Evolutionary conservation across 2,113 vertebrate species (phyloP), one percentile per base, ranked within the genome.

Genomic region (Anarrhichthys ocellatus): DNA sequence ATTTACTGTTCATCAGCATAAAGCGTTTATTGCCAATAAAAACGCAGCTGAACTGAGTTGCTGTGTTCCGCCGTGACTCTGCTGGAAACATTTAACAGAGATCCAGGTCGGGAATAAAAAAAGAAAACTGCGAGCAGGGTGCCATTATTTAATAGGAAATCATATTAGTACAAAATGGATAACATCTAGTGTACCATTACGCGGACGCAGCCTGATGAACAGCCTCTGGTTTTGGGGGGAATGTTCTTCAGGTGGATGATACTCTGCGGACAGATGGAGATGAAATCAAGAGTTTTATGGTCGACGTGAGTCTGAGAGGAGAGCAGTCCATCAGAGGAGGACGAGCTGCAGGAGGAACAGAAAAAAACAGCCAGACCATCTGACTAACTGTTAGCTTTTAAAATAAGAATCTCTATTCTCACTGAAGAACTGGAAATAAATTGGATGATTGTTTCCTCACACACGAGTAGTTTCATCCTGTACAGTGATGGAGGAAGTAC

Each of bases 231-330:
- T 79, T 54, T 72, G 9, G 36, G 48, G 48, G 38, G 34, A 79
- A 79, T 56, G 78, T 75, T 76, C 71, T 69, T 58, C 38, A 85
- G 81, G 76, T 74, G 69, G 78, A 73, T 36, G 70, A 58, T 22
- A 9, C 78, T 67, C 78, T 11, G 87, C 70, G 81, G 92, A 61
- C 78, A 50, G 88, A 88, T 91, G 86, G 86, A 89, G 73, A 90
- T 78, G 54, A 87, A 83, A 89, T 92, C 76, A 89, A 89, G 62
- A 82, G 67, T 87, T 91, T 93, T 89, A 91, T 87, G 87, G 81
- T 75, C 71, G 56, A 52, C 32, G 76, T 72, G 78, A 62, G 76
- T 46, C 52, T 42, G 76, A 64, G 29, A 79, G 79, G 73, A 73
- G 40, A 22, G 18, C 6, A 0, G 20, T 68, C 29, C 27, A 46